These are phyloP conservation scores for Caiman crocodilus DNA, from an alignment of 2,797 vertebrate genomes.

Conservation along the genomic window DNA sequence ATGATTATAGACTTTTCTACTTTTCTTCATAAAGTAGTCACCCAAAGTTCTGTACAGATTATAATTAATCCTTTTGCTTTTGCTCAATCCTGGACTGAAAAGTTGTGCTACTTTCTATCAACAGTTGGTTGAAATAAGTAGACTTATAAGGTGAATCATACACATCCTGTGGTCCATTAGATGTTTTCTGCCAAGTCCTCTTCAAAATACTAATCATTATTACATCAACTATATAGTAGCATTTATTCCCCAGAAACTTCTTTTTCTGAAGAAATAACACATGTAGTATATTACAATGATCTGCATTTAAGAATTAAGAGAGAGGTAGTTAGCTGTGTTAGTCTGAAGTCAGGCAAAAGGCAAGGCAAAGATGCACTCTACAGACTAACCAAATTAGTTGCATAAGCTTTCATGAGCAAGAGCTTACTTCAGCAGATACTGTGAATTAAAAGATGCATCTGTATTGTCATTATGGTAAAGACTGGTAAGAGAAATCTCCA, in stretches of 20 bases:
- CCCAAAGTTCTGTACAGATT: neutral
- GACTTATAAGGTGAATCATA: neutral
- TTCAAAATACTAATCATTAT: neutral
- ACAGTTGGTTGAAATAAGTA: neutral
- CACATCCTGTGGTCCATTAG: neutral
- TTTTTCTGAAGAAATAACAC: neutral
- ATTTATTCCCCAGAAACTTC: neutral
- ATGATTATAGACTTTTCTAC: neutral
- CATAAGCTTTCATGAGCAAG: too few relatives aligned
- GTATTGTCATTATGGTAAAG: neutral
- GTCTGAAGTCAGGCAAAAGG: too few relatives aligned
- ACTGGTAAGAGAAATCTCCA: neutral
- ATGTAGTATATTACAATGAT: neutral
- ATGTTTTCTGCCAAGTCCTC: neutral
- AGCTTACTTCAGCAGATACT: too few relatives aligned
- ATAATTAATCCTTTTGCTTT: neutral
- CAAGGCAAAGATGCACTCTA: too few relatives aligned
- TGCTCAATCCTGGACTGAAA: neutral
- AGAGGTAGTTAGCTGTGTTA: too few relatives aligned
- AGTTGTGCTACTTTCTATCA: neutral
- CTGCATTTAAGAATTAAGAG: neutral
- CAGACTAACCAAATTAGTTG: too few relatives aligned
- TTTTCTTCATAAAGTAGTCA: neutral
- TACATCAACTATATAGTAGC: too few relatives aligned
- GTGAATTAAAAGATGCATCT: neutral